Conservation (phyloP, 2,888 invertebrate species). For the Girardia tigrina region DNA sequence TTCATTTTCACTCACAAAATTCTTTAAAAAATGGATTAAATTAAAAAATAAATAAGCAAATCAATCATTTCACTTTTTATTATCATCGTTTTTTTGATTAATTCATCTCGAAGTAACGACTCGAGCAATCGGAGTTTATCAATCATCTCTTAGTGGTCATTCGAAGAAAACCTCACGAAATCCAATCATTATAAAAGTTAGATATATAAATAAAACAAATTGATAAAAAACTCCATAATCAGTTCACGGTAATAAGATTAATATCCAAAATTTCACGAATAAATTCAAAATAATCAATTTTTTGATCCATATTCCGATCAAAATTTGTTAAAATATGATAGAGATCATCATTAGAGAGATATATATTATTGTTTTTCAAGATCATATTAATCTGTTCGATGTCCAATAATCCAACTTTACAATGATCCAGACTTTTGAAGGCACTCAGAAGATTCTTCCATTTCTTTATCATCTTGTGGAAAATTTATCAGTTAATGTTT, state of each 20-base stretch:
- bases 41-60: too few species aligned
- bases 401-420: neutral
- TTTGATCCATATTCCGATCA: slow-evolving; percentile 1
- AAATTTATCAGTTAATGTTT: too few species aligned
- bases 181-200: neutral
- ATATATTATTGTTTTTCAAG: neutral
- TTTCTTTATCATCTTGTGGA: slow-evolving; percentile 11
- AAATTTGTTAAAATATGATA: slow-evolving; percentile 7
- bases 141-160: too few species aligned
- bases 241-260: neutral
- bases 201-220: neutral
- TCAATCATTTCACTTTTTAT: too few species aligned
- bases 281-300: slow-evolving; percentile 7
- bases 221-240: neutral
- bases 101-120: too few species aligned
- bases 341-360: neutral
- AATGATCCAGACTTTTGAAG: neutral
- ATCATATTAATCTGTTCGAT: neutral
- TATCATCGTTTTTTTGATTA: too few species aligned
- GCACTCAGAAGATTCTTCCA: slow-evolving; percentile 4
- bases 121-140: too few species aligned
- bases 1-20: too few species aligned
- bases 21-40: too few species aligned
- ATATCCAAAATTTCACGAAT: slow-evolving; percentile 16
- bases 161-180: neutral